phyloP scores from a whole-genome alignment of 2,113 vertebrate species.

The Calypte anna region DNA sequence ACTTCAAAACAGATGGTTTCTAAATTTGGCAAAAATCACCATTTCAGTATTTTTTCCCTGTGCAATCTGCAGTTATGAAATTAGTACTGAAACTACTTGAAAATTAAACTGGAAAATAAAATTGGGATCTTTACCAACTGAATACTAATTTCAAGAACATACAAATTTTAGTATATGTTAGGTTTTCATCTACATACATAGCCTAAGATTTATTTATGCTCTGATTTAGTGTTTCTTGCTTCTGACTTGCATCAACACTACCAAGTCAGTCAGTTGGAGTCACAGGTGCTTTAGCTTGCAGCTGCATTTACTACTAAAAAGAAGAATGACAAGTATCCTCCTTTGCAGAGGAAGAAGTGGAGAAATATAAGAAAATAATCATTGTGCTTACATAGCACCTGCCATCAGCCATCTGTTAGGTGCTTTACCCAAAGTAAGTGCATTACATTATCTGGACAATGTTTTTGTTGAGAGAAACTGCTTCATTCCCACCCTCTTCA shows the following conservation, averaged over 20 bases:
- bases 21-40: constrained; percentile 51
- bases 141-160: constrained; percentile 25
- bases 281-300: constrained; percentile 1
- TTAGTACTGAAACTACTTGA: constrained; percentile 45
- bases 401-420: neutral
- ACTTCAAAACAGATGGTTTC: constrained; percentile 66
- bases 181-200: constrained; percentile 26
- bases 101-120: constrained; percentile 51
- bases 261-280: constrained; percentile 39
- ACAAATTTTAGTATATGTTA: neutral
- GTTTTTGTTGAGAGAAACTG: neutral
- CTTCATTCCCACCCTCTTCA: neutral
- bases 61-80: constrained; percentile 26
- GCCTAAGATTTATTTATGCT: constrained; percentile 34
- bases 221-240: constrained; percentile 51
- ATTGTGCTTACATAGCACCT: neutral
- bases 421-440: neutral
- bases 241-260: constrained; percentile 32
- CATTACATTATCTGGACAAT: neutral
- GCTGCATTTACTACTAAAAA: constrained; percentile 40
- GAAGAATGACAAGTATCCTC: constrained; percentile 9
- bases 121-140: neutral
- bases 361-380: constrained; percentile 14
- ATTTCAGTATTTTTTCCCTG: constrained; percentile 11
- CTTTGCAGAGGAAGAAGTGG: neutral